Evolutionary conservation across 2,888 invertebrate species (phyloP).

Genomic region (Anorthoa munda): DNA sequence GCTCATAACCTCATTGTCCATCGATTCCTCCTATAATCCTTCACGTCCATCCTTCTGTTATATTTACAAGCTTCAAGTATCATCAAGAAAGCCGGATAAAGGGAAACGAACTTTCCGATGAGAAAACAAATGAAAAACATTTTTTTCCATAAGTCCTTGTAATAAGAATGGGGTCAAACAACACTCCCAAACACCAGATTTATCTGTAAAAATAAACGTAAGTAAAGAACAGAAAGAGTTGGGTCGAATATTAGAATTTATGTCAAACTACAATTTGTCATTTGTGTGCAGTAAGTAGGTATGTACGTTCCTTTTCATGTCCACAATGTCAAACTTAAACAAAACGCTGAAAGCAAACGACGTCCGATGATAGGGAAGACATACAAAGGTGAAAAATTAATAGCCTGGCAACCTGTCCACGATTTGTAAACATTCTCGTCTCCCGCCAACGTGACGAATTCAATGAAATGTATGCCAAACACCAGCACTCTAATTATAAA

Average conservation of each 20-base stretch:
- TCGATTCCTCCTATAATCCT: conserved; percentile 81
- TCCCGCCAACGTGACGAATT: conserved; percentile 78
- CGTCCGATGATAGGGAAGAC: conserved; percentile 59
- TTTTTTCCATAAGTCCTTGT: conserved; percentile 56
- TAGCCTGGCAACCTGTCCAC: conserved; percentile 71
- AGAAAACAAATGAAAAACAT: conserved; percentile 57
- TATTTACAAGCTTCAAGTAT: conserved; percentile 65
- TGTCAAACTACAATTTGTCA: conserved; percentile 46
- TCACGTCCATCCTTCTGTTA: conserved; percentile 66
- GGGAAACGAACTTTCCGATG: conserved; percentile 59
- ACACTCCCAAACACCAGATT: conserved; percentile 48
- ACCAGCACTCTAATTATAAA: conserved; percentile 82
- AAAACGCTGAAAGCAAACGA: conserved; percentile 44
- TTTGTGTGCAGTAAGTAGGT: conserved; percentile 14
- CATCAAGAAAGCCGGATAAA: conserved; percentile 47
- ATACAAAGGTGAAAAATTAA: conserved; percentile 71
- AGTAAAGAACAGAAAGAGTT: conserved; percentile 15
- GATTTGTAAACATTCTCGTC: conserved; percentile 73
- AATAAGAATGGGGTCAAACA: conserved; percentile 56
- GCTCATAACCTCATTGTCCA: conserved; percentile 83
- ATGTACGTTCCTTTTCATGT: conserved; percentile 17
- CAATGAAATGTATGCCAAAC: conserved; percentile 83
- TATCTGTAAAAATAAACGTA: conserved; percentile 47
- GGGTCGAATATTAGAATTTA: conserved; percentile 33
- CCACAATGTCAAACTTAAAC: conserved; percentile 48